These are phyloP conservation scores for Pterocles orientalis DNA, from an alignment of 2,113 vertebrate species.

Conservation along the genomic window DNA sequence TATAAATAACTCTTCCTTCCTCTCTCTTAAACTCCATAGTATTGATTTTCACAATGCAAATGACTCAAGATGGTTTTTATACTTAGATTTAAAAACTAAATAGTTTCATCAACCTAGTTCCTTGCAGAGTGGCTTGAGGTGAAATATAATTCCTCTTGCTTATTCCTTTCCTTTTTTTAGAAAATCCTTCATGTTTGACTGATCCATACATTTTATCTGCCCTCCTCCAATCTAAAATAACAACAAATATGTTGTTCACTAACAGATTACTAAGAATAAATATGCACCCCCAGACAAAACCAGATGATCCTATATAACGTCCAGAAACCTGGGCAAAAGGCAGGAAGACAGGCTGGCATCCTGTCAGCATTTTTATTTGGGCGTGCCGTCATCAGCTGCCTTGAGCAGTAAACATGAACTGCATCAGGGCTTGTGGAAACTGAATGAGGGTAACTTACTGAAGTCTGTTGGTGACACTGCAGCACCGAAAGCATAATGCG, in stretches of 20 bases:
- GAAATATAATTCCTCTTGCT: neutral
- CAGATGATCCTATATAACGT: neutral
- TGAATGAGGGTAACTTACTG: neutral
- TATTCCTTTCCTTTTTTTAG: neutral
- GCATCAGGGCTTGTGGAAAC: neutral
- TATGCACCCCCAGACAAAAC: neutral
- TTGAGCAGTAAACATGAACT: neutral
- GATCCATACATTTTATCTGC: neutral
- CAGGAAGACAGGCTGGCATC: neutral
- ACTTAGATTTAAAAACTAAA: neutral
- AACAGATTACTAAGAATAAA: neutral
- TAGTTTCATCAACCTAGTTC: neutral
- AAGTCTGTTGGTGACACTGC: neutral
- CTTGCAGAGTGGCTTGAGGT: neutral
- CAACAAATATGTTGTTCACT: neutral
- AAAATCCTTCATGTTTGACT: neutral
- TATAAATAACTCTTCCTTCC: neutral
- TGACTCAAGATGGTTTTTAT: neutral
- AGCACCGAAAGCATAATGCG: neutral
- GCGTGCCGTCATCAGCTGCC: neutral
- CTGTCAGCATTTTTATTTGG: neutral
- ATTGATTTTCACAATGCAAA: constrained; percentile 7
- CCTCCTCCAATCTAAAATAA: neutral
- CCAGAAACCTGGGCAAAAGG: neutral
- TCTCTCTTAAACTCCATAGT: neutral